These are phyloP conservation scores for Hypomecis atomaria DNA, from an alignment of 2,888 invertebrate species.

Conservation along the genomic window DNA sequence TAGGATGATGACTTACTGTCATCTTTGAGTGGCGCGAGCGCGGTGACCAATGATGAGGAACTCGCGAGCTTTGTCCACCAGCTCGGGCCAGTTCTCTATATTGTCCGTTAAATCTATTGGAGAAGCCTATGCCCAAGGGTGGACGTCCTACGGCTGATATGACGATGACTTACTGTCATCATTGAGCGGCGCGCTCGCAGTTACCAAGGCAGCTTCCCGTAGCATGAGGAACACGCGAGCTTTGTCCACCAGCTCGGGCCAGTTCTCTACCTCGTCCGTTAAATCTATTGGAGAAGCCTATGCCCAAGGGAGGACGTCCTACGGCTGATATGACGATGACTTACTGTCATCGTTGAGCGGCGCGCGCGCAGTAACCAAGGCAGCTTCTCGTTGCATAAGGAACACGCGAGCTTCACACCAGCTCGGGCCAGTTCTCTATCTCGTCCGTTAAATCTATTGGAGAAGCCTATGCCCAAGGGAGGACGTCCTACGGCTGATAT, in stretches of 20 bases:
- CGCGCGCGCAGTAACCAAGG: slow-evolving; percentile 88
- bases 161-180: slow-evolving; percentile 59
- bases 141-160: neutral
- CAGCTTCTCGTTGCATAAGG: slow-evolving; percentile 91
- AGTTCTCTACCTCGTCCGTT: slow-evolving; percentile 85
- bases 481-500: neutral
- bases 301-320: too few relatives aligned
- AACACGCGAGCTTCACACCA: slow-evolving; percentile 91
- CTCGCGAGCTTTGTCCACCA: slow-evolving; percentile 91
- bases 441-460: slow-evolving; percentile 75
- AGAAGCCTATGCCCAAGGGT: too few relatives aligned
- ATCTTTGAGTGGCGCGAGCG: slow-evolving; percentile 76
- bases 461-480: too few relatives aligned
- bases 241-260: slow-evolving; percentile 88
- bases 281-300: too few relatives aligned
- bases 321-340: slow-evolving; percentile 27
- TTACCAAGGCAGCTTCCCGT: slow-evolving; percentile 90
- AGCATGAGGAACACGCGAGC: slow-evolving; percentile 92
- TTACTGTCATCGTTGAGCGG: slow-evolving; percentile 63
- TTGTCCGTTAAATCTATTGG: slow-evolving; percentile 75
- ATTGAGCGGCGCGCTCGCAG: slow-evolving; percentile 81
- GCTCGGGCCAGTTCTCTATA: slow-evolving; percentile 84
- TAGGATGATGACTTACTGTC: slow-evolving; percentile 54
- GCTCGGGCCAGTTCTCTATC: slow-evolving; percentile 84
- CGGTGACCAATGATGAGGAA: slow-evolving; percentile 91